Base-by-base conservation (phyloP, 2,797 vertebrate species). In the Xerus rutilus region DNA sequence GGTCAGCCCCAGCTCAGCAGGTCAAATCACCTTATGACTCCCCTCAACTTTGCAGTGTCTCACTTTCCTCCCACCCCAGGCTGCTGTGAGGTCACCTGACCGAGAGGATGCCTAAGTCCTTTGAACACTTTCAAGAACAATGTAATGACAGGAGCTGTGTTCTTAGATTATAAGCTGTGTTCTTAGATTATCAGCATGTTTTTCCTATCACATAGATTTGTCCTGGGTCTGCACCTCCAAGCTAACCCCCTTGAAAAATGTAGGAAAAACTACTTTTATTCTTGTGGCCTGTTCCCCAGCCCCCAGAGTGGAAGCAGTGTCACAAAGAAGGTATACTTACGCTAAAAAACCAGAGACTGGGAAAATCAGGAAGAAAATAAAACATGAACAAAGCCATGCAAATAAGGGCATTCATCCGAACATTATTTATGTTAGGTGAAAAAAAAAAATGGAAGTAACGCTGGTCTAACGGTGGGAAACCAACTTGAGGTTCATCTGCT, bases 331-430 rank as follows among this genome's bases (percentile, higher is more conserved):
- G 39, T 9, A 67, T 6, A 23, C 7, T 65, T 25, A 47, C 25
- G 77, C 32, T 83, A 83, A 84, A 91, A 78, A 62, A 39, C 14
- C 13, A 52, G 49, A 86, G 64, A 54, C 15, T 14, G 57, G 59
- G 17, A 78, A 83, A 89, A 69, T 86, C 3, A 92, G 74, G 84
- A 91, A 83, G 74, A 84, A 84, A 69, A 30, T 23, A n/a, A 91
- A 84, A 45, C 49, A 62, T 17, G 57, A 94, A 88, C 11, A 69
- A 78, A 94, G 64, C 30, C 35, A 45, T 45, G 28, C 35, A 77
- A 93, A 62, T 69, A 70, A 8, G n/a, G 52, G 52, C 18, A 59
- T n/a, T 39, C 49, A 52, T 30, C 28, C 25, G 35, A 25, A 57
- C 3, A 11, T 62, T 69, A 43, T 62, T 82, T 47, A 74, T 11